These are phyloP conservation scores for Pseudomyrmex dendroicus DNA, from an alignment of 1,140 invertebrate species.

Conservation along the genomic window DNA sequence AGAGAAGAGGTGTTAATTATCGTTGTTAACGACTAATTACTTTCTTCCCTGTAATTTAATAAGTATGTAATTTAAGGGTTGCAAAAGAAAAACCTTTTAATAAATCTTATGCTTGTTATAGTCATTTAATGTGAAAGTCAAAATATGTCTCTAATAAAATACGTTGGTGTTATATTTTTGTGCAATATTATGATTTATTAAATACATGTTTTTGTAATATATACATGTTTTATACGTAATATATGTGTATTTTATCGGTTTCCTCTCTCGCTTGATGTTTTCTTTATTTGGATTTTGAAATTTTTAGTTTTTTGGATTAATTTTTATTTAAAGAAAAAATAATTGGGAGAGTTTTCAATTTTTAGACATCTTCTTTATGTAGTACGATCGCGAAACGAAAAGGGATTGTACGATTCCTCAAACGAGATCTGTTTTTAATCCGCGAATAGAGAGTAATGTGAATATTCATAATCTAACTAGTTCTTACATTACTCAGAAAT, in stretches of 20 bases:
- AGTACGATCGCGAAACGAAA: not conserved
- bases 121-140: not conserved
- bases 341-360: not conserved
- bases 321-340: no score
- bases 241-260: no score
- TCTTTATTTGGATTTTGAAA: not conserved
- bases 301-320: not conserved
- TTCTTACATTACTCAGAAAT: slow-evolving; percentile 24
- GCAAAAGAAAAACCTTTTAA: slow-evolving; percentile 4
- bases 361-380: not conserved
- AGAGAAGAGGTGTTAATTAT: slow-evolving; percentile 14
- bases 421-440: not conserved
- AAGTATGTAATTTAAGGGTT: slow-evolving; percentile 4
- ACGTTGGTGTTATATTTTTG: not conserved
- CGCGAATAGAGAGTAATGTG: not conserved
- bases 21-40: slow-evolving; percentile 38
- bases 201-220: slow-evolving; percentile 3
- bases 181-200: not conserved
- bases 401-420: slow-evolving; percentile 17
- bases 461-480: slow-evolving; percentile 7
- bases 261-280: no score
- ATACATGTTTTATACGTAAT: not conserved
- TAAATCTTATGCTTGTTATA: not conserved
- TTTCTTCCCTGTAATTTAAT: not conserved
- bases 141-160: not conserved